Base-by-base conservation (phyloP, 2,113 vertebrate species). In the Lanius ludovicianus region DNA sequence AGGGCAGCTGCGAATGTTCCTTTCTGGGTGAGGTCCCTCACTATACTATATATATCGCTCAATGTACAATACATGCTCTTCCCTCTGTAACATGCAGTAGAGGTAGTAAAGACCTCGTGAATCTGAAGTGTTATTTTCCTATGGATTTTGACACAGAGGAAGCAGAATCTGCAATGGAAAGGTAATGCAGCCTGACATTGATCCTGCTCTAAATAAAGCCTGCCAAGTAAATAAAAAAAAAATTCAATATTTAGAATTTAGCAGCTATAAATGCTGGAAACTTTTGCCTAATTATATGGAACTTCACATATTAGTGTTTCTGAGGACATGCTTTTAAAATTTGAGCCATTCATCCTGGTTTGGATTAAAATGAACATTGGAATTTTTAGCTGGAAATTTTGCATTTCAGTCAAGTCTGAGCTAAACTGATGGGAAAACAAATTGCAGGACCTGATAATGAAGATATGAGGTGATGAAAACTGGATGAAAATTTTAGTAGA, bases 401-500 rank as follows among this genome's bases (percentile, higher is more conserved):
- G 15, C 46, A 19, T 82, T 91, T 94, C 57, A 31, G 20, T 75
- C 65, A 75, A 73, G 64, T 77, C 83, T 60, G 50, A 91, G 42
- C 22, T 81, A 74, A 80, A 94, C 31, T 74, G 63, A 47, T 62
- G 74, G 78, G 67, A 85, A 79, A 77, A 94, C 64, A 92, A 88
- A 93, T 77, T 1, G 1, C 41, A 67, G 35, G 56, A 82, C 63
- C 44, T 70, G 62, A 89, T 67, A 94, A 77, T 88, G 59, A 87
- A 90, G 85, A 83, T 74, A 65, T 1, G 50, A 77, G n/a, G 68
- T 86, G 87, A 74, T 90, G 79, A 95, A 91, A 95, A 69, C 83
- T 67, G 39, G 47, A 83, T 74, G 59, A 95, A 94, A 77, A 80
- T 90, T 83, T 71, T 77, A 31, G 52, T 59, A 73, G 57, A 73